Percentiles rank a stretch among this genome's conserved stretches.
Evolutionary conservation across 2,113 vertebrate genomes (phyloP).

Genomic region (Epinephelus lanceolatus): DNA sequence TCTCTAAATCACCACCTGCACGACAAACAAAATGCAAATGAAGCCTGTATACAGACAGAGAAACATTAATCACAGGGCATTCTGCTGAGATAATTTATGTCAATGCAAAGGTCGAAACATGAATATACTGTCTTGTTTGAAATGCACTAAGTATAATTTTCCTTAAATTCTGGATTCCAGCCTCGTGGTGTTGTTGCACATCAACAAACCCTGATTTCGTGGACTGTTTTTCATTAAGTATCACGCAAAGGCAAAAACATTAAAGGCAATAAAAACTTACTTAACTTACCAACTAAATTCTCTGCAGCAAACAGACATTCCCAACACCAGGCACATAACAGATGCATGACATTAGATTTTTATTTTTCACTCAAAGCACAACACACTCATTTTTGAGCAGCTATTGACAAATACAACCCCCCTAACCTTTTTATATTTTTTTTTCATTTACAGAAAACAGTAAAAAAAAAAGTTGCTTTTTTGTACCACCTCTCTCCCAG

Average conservation of each 20-base stretch:
- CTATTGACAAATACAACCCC: neutral
- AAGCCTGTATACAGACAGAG: neutral
- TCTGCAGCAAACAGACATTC: neutral
- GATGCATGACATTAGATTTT: constrained; percentile 12
- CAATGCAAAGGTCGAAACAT: neutral
- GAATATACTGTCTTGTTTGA: neutral
- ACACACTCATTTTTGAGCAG: neutral
- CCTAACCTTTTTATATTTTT: neutral
- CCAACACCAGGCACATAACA: constrained; percentile 5
- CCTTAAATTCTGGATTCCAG: neutral
- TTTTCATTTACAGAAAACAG: too few species aligned
- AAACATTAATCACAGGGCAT: neutral
- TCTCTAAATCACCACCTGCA: constrained; percentile 1
- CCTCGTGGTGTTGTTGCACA: neutral
- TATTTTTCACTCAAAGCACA: neutral
- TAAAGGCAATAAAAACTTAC: constrained; percentile 17
- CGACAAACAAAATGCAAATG: constrained; percentile 7
- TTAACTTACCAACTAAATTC: constrained; percentile 21
- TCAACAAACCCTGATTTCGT: constrained; percentile 11
- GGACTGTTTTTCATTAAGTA: constrained; percentile 22
- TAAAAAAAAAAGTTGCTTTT: too few species aligned
- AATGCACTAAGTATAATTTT: neutral
- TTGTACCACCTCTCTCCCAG: too few species aligned
- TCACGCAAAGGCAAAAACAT: constrained; percentile 16
- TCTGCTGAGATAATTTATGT: neutral